Conservation (phyloP, 2,888 invertebrate species). For the Caenorhabditis panamensis region DNA sequence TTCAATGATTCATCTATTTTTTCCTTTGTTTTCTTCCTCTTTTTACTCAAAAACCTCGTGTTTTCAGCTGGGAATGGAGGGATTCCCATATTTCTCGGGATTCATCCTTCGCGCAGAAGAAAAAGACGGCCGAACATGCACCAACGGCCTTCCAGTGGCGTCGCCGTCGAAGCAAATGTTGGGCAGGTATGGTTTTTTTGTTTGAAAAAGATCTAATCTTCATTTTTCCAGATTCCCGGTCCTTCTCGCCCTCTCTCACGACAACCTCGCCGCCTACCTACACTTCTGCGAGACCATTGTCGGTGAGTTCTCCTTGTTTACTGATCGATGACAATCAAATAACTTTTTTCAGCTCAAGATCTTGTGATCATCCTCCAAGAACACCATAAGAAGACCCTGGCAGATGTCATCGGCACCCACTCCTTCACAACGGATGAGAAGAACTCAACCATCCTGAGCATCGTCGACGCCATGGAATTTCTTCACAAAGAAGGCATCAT, state of each 20-base stretch:
- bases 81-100: constrained; percentile 57
- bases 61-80: constrained; percentile 11
- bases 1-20: too few relatives aligned
- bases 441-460: neutral
- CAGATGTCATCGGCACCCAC: constrained; percentile 53
- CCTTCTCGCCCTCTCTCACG: constrained; percentile 78
- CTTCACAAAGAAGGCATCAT: neutral
- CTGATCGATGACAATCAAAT: too few relatives aligned
- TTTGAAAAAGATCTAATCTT: too few relatives aligned
- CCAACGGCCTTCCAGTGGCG: constrained; percentile 93
- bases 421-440: neutral
- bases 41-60: too few relatives aligned
- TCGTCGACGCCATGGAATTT: neutral
- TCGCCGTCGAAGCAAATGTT: constrained; percentile 94
- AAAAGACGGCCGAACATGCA: constrained; percentile 58
- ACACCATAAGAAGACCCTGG: constrained; percentile 86
- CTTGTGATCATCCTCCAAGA: constrained; percentile 74
- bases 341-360: constrained; percentile 68
- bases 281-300: constrained; percentile 35
- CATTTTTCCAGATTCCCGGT: constrained; percentile 63
- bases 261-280: constrained; percentile 84
- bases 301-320: constrained; percentile 17
- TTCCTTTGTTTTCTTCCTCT: too few relatives aligned
- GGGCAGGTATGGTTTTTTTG: constrained; percentile 42
- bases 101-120: constrained; percentile 67